Percentiles rank a stretch among this genome's conserved stretches.
phyloP scores from a whole-genome alignment of 2,888 invertebrate genomes.

The Agrotis puta region DNA sequence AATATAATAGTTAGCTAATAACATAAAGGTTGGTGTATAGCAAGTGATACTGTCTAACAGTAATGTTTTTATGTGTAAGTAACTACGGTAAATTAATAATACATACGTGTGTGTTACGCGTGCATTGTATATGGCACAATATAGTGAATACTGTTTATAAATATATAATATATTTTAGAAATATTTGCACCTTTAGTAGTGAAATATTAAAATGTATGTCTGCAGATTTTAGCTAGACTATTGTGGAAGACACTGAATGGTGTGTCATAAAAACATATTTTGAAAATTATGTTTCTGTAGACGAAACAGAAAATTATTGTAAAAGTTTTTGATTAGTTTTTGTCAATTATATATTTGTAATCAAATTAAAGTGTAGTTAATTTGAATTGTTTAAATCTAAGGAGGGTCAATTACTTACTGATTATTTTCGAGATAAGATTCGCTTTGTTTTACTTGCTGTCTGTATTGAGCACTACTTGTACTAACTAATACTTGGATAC shows the following conservation, averaged over 20 bases:
- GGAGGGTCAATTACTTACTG: slow-evolving; percentile 89
- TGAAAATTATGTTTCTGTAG: slow-evolving; percentile 79
- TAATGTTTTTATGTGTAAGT: slow-evolving; percentile 88
- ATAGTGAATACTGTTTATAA: slow-evolving; percentile 87
- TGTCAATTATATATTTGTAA: slow-evolving; percentile 90
- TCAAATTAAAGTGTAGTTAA: slow-evolving; percentile 84
- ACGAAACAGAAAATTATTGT: slow-evolving; percentile 80
- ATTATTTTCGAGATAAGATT: slow-evolving; percentile 85
- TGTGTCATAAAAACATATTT: slow-evolving; percentile 73
- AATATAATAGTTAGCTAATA: slow-evolving; percentile 81
- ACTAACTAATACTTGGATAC: slow-evolving; percentile 60
- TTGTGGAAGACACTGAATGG: slow-evolving; percentile 70
- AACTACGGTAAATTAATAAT: slow-evolving; percentile 76
- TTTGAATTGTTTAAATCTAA: slow-evolving; percentile 90
- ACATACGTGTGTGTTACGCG: slow-evolving; percentile 85
- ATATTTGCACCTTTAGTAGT: slow-evolving; percentile 91
- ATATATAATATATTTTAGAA: slow-evolving; percentile 90
- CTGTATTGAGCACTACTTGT: slow-evolving; percentile 62
- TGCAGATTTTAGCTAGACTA: slow-evolving; percentile 88
- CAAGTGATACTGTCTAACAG: slow-evolving; percentile 88
- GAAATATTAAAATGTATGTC: slow-evolving; percentile 88
- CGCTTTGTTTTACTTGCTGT: slow-evolving; percentile 73
- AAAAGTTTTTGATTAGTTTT: slow-evolving; percentile 88
- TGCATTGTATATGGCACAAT: slow-evolving; percentile 89
- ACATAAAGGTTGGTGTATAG: slow-evolving; percentile 87